A percentile compares a stretch with the other conserved stretches of the same genome.
Evolutionary conservation across 2,797 vertebrate genomes (phyloP).

Genomic region (Aldrovandia affinis): DNA sequence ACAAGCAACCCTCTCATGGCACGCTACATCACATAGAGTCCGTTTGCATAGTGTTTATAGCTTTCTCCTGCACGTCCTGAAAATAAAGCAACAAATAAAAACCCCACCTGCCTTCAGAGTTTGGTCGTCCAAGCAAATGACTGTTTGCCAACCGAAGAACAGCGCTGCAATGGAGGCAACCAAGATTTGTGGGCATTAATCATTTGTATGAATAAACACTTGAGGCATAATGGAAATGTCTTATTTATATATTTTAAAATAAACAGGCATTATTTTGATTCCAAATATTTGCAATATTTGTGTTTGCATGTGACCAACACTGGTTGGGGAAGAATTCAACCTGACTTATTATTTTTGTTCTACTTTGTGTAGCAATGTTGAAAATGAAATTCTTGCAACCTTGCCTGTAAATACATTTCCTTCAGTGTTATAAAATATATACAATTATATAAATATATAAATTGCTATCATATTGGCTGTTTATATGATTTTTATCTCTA

Average conservation of each 20-base stretch:
- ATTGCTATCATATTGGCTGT: neutral
- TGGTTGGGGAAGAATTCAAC: neutral
- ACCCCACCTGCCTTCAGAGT: neutral
- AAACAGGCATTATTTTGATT: neutral
- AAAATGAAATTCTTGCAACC: neutral
- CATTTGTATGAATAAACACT: neutral
- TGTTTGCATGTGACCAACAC: no score
- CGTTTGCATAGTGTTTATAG: constrained; percentile 4
- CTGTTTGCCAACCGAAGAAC: neutral
- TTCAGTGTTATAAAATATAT: no score
- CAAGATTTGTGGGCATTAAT: neutral
- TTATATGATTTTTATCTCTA: neutral
- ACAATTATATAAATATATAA: no score
- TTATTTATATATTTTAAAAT: neutral
- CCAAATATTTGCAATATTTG: neutral
- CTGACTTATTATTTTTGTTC: neutral
- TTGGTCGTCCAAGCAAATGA: no score
- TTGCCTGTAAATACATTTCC: no score
- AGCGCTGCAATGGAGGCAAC: neutral
- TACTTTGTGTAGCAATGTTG: neutral
- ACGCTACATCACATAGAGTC: neutral
- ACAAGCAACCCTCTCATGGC: neutral
- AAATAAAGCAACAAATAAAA: constrained; percentile 12
- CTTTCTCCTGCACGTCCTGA: neutral
- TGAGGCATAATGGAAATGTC: neutral